Evolutionary conservation across 2,113 vertebrate species (phyloP), one percentile per base, ranked within the genome.

Genomic region (Oriolus oriolus): DNA sequence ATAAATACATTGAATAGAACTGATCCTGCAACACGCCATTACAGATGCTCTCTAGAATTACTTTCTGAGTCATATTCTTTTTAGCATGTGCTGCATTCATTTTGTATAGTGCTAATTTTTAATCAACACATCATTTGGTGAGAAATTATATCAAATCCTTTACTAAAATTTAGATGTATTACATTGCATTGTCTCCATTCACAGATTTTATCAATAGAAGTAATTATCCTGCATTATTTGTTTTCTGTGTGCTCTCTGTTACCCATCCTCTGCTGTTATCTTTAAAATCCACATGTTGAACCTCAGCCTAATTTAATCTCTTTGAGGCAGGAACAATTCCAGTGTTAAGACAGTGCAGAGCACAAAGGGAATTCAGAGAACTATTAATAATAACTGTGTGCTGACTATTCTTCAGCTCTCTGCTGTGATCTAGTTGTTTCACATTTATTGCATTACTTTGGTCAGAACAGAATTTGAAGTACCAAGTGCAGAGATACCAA

Each of bases 81-180:
- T 76, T 85, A 79, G 45, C 70, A 93, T 75, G 50, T 85, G 82
- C 57, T 69, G 74, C 70, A 65, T 91, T 96, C 69, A 96, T 93
- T 96, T 93, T 96, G 59, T 91, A 96, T 96, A 88, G 84, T 47
- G 66, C 89, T 95, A 93, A 95, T 96, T 96, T 95, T 95, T 92
- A 96, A 96, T 95, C 96, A 97, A 50, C 73, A 60, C 60, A 88
- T 91, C 45, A 95, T 94, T 95, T 79, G 78, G 63, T 73, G 54
- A 87, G 84, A 87, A 94, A 96, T 89, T 66, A 90, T 54, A 91
- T 70, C 45, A 83, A 95, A 80, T 59, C 50, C 52, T 89, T 91
- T 47, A 80, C 75, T 83, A 88, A 93, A 93, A 95, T 91, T 66
- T 92, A 45, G 89, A 95, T 68, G 28, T 75, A 96, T 80, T 93